A percentile compares a stretch with the other conserved stretches of the same genome.
Evolutionary conservation across 2,888 invertebrate genomes (phyloP).

Genomic region (Polymixis flavicincta): DNA sequence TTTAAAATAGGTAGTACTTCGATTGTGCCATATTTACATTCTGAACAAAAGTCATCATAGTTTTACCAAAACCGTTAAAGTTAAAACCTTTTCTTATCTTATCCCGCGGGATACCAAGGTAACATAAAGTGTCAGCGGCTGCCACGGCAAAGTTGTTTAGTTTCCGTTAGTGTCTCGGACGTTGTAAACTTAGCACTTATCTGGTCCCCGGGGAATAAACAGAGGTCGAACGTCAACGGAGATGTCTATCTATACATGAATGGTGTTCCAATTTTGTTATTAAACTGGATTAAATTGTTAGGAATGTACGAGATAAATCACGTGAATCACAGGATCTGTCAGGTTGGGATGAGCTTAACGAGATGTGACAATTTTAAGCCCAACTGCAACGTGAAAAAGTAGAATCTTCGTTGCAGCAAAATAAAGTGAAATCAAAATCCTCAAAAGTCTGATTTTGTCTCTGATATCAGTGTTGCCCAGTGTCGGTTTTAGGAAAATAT

Average conservation of each 20-base stretch:
- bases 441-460: neutral
- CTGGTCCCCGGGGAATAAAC: neutral
- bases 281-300: neutral
- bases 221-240: conserved; percentile 14
- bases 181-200: conserved; percentile 48
- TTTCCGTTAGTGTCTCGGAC: conserved; percentile 4
- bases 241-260: neutral
- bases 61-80: neutral
- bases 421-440: neutral
- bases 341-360: neutral
- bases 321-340: no score
- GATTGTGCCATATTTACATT: no score
- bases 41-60: neutral
- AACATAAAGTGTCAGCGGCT: conserved; percentile 16
- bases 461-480: neutral
- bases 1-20: neutral
- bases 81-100: neutral
- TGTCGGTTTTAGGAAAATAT: neutral
- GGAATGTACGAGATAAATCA: neutral
- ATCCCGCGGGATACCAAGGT: neutral
- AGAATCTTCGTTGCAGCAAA: neutral
- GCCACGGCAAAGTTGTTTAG: conserved; percentile 30
- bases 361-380: neutral
- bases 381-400: neutral
- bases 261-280: neutral